Conservation (phyloP, 1,140 invertebrate species). For the Thrips palmi region DNA sequence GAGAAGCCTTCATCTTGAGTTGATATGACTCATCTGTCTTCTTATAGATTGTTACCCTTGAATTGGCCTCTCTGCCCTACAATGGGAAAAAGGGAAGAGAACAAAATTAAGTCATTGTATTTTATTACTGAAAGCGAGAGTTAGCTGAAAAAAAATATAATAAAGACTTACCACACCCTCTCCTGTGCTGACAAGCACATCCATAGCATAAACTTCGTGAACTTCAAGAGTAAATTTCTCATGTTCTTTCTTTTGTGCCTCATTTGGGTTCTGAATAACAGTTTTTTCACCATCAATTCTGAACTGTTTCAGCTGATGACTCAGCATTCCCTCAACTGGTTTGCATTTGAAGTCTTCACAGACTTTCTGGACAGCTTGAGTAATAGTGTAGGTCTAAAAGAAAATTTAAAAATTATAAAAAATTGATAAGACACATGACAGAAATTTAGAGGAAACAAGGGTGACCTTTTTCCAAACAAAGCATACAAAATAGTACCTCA, state of each 20-base stretch:
- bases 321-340: constrained; percentile 97
- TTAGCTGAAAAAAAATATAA: neutral
- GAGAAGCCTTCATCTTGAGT: constrained; percentile 90
- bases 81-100: constrained; percentile 14
- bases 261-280: constrained; percentile 95
- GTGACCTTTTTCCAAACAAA: constrained; percentile 6
- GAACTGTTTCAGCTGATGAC: constrained; percentile 91
- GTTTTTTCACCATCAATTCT: constrained; percentile 98
- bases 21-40: constrained; percentile 96
- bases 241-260: constrained; percentile 93
- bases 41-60: constrained; percentile 92
- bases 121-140: neutral
- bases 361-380: constrained; percentile 84
- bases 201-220: constrained; percentile 97
- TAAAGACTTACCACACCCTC: constrained; percentile 48
- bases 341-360: constrained; percentile 87
- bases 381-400: constrained; percentile 75
- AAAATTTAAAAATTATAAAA: constrained; percentile 6
- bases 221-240: constrained; percentile 93
- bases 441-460: neutral
- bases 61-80: constrained; percentile 74
- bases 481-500: constrained; percentile 38
- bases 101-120: constrained; percentile 2
- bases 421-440: neutral
- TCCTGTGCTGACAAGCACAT: constrained; percentile 88